A percentile compares a stretch with the other conserved stretches of the same genome.
phyloP scores from a whole-genome alignment of 2,797 vertebrate genomes.

The Coranthus polyacanthus region DNA sequence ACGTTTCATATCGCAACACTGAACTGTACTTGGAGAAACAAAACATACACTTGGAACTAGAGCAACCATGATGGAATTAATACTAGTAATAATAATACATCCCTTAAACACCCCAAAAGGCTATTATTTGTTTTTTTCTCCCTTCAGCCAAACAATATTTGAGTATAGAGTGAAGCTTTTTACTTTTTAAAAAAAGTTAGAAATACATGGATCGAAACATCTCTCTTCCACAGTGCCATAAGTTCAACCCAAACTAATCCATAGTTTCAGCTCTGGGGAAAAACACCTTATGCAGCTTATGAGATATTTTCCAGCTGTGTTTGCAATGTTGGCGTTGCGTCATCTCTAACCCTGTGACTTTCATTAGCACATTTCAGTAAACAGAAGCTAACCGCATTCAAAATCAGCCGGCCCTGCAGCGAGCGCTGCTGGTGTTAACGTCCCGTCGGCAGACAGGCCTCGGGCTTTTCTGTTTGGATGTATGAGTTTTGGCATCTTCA shows the following conservation, averaged over 20 bases:
- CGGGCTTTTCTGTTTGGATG: not conserved
- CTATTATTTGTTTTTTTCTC: no score
- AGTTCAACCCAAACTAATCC: not conserved
- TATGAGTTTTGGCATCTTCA: slow-evolving; percentile 20
- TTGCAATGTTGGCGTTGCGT: not conserved
- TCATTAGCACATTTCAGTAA: slow-evolving; percentile 18
- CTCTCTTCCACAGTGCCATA: not conserved
- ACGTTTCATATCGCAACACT: no score
- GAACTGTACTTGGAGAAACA: no score
- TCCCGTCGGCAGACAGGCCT: not conserved
- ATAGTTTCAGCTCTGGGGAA: not conserved
- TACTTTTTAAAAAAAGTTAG: no score
- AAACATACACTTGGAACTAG: no score
- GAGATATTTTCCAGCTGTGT: not conserved
- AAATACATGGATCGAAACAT: not conserved
- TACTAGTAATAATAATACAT: no score
- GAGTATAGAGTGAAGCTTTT: no score
- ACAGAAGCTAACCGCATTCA: not conserved
- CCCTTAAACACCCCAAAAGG: no score
- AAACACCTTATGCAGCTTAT: not conserved
- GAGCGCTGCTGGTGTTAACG: slow-evolving; percentile 4
- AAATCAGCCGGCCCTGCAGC: slow-evolving; percentile 20
- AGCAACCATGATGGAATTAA: no score
- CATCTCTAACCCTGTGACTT: slow-evolving; percentile 4
- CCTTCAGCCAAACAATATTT: no score